Percentiles rank a stretch among this genome's conserved stretches.
Evolutionary conservation across 1,140 invertebrate species (phyloP).

Genomic region (Batillaria attramentaria): DNA sequence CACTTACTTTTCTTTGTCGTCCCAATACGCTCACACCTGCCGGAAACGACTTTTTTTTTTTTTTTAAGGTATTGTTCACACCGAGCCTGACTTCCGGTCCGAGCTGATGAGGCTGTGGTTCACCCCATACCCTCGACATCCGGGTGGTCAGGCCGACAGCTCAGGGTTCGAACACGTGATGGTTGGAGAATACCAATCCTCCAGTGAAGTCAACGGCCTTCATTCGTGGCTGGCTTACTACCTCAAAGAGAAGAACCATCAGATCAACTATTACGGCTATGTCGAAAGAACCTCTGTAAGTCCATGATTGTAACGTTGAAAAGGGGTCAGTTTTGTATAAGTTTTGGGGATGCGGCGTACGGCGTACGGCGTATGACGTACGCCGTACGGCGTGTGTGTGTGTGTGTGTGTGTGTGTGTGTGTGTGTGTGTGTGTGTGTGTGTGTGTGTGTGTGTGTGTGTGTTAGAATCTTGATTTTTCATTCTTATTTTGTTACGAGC

Average conservation of each 20-base stretch:
- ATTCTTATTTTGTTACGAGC: no score
- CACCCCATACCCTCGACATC: slow-evolving; percentile 58
- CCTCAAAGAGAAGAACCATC: slow-evolving; percentile 62
- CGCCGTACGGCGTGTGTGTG: no score
- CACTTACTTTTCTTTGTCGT: no score
- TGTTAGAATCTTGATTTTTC: no score
- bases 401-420: no score
- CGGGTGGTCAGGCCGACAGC: slow-evolving; percentile 50
- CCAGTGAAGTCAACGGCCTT: slow-evolving; percentile 67
- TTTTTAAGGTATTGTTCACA: slow-evolving; percentile 31
- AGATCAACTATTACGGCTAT: slow-evolving; percentile 69
- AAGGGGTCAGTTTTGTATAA: no score
- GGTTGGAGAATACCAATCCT: slow-evolving; percentile 66
- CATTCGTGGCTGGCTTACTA: slow-evolving; percentile 72
- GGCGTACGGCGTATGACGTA: no score
- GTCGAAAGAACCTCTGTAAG: slow-evolving; percentile 55
- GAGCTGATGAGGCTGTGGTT: slow-evolving; percentile 66
- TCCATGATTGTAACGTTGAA: background rate
- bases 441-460: no score
- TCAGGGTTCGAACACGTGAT: slow-evolving; percentile 73
- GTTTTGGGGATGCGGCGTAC: no score
- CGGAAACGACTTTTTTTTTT: no score
- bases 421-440: no score
- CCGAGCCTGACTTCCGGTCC: slow-evolving; percentile 17
- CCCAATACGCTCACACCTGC: no score